Base-by-base conservation (phyloP, 1,140 invertebrate species). In the Lepidurus packardi region DNA sequence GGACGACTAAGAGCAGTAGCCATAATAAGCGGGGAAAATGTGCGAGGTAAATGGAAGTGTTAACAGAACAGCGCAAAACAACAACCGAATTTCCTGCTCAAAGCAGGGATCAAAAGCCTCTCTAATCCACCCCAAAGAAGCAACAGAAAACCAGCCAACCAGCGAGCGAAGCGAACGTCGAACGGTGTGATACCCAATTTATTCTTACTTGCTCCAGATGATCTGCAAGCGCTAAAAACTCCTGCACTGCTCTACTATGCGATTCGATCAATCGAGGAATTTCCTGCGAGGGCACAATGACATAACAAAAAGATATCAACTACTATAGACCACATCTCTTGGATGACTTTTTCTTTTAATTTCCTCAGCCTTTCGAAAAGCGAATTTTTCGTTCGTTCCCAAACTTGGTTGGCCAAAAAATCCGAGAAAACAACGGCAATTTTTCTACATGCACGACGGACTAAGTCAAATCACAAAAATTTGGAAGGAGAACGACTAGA, bases 191-290 rank as follows among this genome's bases (percentile, higher is more conserved):
- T 73, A 47, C 73, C 24, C 53, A 25, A 74, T 83, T 79, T n/a
- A n/a, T n/a, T 87, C 91, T 93, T 93, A 93, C 92, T 93, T 93
- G 92, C 86, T 93, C 91, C 84, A 94, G 89, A 82, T 91, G 90
- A 87, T 93, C 92, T 84, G 91, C 90, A 85, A 92, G 88, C 82
- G 86, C 88, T 84, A 91, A 88, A 84, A 92, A 88, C 85, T 92
- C 91, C 84, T 89, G 89, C 82, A 93, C 87, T 86, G 91, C 90
- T 87, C 87, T 89, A 84, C 88, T 89, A 83, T 88, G 89, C 81
- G 88, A 88, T 86, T 93, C 90, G 86, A 91, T 89, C 84, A 89
- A 85, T 86, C 91, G 92, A 89, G 89, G 87, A 83, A 92, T 89
- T 85, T 91, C 92, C 92, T 94, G 85, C 81, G 79, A 76, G 79